Evolutionary conservation across 23 tunicate species (phyloP).

Genomic region (Halocynthia aurantium): DNA sequence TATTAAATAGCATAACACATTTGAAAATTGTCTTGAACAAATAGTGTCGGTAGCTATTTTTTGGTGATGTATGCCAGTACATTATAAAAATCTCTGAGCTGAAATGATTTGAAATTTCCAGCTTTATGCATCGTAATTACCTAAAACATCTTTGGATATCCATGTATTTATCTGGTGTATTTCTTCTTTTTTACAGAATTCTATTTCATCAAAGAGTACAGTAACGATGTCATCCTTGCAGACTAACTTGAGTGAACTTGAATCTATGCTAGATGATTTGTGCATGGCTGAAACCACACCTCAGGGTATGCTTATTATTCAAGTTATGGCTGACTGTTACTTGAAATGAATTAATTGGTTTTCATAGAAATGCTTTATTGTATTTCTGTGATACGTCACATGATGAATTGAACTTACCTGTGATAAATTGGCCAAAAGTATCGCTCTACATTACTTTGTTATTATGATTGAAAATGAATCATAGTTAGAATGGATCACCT

Average conservation of each 20-base stretch:
- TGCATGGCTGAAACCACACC: conserved; percentile 43
- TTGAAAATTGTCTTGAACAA: no score
- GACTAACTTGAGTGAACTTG: conserved; percentile 61
- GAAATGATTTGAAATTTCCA: no score
- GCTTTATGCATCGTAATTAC: no score
- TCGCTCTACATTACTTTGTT: no score
- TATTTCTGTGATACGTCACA: no score
- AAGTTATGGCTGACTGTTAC: background rate
- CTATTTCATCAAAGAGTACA: conserved; percentile 17
- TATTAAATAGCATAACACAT: no score
- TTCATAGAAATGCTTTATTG: background rate
- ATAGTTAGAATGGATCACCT: no score
- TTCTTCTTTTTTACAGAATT: background rate
- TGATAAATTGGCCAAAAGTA: no score
- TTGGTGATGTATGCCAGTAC: background rate
- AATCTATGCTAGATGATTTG: conserved; percentile 55
- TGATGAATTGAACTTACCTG: no score
- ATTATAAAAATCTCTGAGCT: no score
- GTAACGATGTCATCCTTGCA: conserved; percentile 25
- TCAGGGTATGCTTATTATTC: conserved; percentile 11
- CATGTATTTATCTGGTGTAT: background rate
- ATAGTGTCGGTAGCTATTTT: background rate
- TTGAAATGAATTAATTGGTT: background rate
- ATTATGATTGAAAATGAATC: no score
- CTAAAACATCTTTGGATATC: no score